These are phyloP conservation scores for Prunella himalayana DNA, from an alignment of 2,113 vertebrate genomes.

Conservation along the genomic window DNA sequence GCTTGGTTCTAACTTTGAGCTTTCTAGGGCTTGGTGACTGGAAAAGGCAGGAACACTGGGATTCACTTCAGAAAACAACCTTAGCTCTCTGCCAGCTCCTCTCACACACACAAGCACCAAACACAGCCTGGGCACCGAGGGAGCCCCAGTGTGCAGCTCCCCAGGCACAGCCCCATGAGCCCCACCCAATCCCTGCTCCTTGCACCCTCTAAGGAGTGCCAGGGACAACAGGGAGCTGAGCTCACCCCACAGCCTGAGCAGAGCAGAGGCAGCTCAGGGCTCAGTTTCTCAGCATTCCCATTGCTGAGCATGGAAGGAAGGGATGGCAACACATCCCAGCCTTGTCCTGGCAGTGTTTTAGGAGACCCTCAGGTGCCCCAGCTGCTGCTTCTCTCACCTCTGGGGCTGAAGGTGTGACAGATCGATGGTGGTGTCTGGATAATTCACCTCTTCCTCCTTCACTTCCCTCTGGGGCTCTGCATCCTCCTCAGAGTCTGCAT, in stretches of 20 bases:
- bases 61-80: not conserved
- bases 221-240: not conserved
- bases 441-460: slow-evolving; percentile 71
- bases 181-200: not conserved
- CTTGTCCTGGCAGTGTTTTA: not conserved
- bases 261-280: not conserved
- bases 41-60: not conserved
- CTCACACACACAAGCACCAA: rapidly evolving
- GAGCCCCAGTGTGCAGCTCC: not conserved
- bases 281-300: not conserved
- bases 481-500: slow-evolving; percentile 49
- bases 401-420: slow-evolving; percentile 88
- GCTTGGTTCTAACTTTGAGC: rapidly evolving
- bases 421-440: slow-evolving; percentile 91
- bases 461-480: slow-evolving; percentile 14
- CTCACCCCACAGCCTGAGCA: not conserved
- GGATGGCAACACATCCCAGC: not conserved
- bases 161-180: not conserved
- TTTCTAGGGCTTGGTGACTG: not conserved
- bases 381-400: slow-evolving; percentile 71
- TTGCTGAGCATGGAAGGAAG: not conserved
- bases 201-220: not conserved
- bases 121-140: not conserved
- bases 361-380: not conserved
- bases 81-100: not conserved